Conservation (phyloP, 2,113 vertebrate species). For the Dascyllus trimaculatus region DNA sequence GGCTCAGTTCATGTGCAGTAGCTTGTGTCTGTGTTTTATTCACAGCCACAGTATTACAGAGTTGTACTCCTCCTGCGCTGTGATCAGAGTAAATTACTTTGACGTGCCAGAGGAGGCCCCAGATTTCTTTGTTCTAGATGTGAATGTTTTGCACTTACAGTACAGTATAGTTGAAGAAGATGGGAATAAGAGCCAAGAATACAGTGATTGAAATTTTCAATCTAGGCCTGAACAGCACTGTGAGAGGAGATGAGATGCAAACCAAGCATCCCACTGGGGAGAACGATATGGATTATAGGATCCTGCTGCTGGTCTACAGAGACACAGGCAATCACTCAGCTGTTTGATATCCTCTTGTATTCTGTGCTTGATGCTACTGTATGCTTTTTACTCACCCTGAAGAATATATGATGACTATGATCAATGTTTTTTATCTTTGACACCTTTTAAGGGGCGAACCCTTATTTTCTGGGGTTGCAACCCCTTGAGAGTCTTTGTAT, state of each 20-base stretch:
- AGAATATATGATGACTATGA: slow-evolving; percentile 71
- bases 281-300: slow-evolving; percentile 75
- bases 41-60: slow-evolving; percentile 9
- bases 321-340: slow-evolving; percentile 71
- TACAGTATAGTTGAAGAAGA: slow-evolving; percentile 54
- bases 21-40: slow-evolving; percentile 26
- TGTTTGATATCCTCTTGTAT: slow-evolving; percentile 71
- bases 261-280: slow-evolving; percentile 72
- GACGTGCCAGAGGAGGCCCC: slow-evolving; percentile 20
- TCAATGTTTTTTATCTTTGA: slow-evolving; percentile 65
- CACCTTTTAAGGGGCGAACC: slow-evolving; percentile 63
- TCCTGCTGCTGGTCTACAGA: slow-evolving; percentile 71
- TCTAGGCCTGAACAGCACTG: slow-evolving; percentile 61
- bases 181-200: slow-evolving; percentile 48
- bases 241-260: slow-evolving; percentile 78
- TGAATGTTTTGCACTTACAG: slow-evolving; percentile 54
- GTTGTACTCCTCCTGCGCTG: slow-evolving; percentile 13
- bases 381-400: slow-evolving; percentile 53
- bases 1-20: slow-evolving; percentile 4
- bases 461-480: slow-evolving; percentile 55
- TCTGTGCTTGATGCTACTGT: slow-evolving; percentile 57
- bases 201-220: slow-evolving; percentile 77
- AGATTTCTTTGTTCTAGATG: slow-evolving; percentile 53
- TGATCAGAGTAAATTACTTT: slow-evolving; percentile 62
- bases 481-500: slow-evolving; percentile 44